phyloP scores from a whole-genome alignment of 2,797 vertebrate species.

The Dromococcyx pavoninus region DNA sequence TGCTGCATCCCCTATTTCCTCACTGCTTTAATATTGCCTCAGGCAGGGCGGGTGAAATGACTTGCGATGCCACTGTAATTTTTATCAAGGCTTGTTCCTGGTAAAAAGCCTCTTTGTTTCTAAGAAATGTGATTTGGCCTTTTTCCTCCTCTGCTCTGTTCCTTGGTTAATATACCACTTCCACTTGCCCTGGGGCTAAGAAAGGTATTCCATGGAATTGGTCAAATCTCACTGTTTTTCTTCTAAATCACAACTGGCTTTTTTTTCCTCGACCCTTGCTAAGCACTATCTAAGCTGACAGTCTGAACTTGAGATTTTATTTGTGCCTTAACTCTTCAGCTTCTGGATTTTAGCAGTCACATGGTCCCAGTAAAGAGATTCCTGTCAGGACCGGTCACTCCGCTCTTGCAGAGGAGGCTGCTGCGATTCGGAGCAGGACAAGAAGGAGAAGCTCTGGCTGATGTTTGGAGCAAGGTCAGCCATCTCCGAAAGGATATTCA shows the following conservation, averaged over 20 bases:
- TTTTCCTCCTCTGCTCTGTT: slow-evolving; percentile 75
- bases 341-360: not conserved
- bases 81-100: slow-evolving; percentile 84
- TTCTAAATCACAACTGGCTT: slow-evolving; percentile 76
- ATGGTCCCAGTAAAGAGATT: not conserved
- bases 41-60: slow-evolving; percentile 76
- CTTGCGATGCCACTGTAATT: slow-evolving; percentile 80
- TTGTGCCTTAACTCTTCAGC: slow-evolving; percentile 58
- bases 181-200: slow-evolving; percentile 76
- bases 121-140: slow-evolving; percentile 82
- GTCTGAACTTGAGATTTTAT: slow-evolving; percentile 47
- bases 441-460: not conserved
- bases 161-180: slow-evolving; percentile 83
- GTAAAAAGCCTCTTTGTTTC: slow-evolving; percentile 85
- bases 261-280: slow-evolving; percentile 59
- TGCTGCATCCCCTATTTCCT: slow-evolving; percentile 74
- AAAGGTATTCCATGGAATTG: slow-evolving; percentile 76
- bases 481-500: not conserved
- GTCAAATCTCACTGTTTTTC: slow-evolving; percentile 73
- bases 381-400: not conserved
- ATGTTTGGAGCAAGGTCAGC: not conserved
- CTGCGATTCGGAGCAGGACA: not conserved
- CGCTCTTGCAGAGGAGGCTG: not conserved
- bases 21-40: slow-evolving; percentile 71
- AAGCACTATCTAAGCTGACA: slow-evolving; percentile 63